Evolutionary conservation across 1,140 invertebrate species (phyloP), one percentile per base, ranked within the genome.

Genomic region (Zaprionus kolodkinae): DNA sequence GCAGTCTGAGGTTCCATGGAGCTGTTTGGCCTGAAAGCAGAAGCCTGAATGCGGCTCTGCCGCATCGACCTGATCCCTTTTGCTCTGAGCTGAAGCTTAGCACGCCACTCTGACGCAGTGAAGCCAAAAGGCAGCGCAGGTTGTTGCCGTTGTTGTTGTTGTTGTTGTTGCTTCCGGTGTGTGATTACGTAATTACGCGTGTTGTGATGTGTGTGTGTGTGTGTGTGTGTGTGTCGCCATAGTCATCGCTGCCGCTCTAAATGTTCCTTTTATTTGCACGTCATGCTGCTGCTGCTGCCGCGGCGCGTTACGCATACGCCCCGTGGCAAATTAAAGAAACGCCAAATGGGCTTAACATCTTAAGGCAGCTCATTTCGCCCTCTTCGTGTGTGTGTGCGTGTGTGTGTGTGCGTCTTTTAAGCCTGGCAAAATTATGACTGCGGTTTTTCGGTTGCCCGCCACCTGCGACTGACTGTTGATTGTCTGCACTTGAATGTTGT

Each of bases 231-330:
- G n/a, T n/a, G n/a, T 15, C 15, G 38, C 3, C 56, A 48, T 21
- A 13, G 7, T 43, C 15, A 15, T 9, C 40, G 72, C 71, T 71
- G 75, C 75, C 71, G 71, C 78, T 86, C 62, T 78, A 80, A 73
- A 70, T 87, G 70, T 83, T 84, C 72, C 78, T 84, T 78, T 84
- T 89, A 84, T 87, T 88, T 87, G 84, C 85, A 84, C 77, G 80
- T 76, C 71, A 85, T 61, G 71, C 52, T 73, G 71, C 71, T 21
- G 21, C 21, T n/a, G 30, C 27, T 33, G 59, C 17, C 45, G 3
- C 13, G 15, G 25, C 25, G 25, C 27, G 27, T 30, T 30, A 30
- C 27, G 27, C 27, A 30, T 30, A 30, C 27, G 27, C 27, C 27
- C 27, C 27, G 27, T 30, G 45, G 66, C 57, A 88, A 89, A 89